Conservation (phyloP, 92 coral and sea anemone species). For the Virgularia gustaviana region DNA sequence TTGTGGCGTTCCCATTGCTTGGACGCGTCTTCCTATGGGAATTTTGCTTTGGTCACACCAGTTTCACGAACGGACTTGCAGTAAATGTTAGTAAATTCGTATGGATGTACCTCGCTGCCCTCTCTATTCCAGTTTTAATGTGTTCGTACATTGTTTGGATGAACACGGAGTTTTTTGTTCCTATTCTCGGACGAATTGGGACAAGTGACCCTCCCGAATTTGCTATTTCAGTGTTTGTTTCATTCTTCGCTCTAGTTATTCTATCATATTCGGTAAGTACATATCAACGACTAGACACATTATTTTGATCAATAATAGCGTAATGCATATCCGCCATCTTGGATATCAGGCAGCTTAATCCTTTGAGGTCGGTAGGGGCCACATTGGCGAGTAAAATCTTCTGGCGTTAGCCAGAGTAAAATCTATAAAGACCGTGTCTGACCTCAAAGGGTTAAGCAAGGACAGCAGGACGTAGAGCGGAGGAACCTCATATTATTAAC, state of each 20-base stretch:
- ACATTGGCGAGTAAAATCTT: too few species aligned
- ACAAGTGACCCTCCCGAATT: slow-evolving; percentile 72
- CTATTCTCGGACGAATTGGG: slow-evolving; percentile 87
- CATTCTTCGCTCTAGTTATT: slow-evolving; percentile 54
- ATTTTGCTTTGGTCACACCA: slow-evolving; percentile 42
- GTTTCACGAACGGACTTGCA: neutral
- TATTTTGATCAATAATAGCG: neutral
- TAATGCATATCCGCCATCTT: too few species aligned
- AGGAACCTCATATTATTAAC: too few species aligned
- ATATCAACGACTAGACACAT: neutral
- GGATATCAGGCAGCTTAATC: too few species aligned
- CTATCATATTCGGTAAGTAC: slow-evolving; percentile 83
- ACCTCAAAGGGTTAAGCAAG: too few species aligned
- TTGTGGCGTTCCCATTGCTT: slow-evolving; percentile 67
- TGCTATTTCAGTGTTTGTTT: slow-evolving; percentile 62
- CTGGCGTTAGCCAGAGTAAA: too few species aligned
- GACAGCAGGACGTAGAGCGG: too few species aligned
- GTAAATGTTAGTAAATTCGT: slow-evolving; percentile 43
- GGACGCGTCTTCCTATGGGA: slow-evolving; percentile 80
- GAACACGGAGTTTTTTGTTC: slow-evolving; percentile 66
- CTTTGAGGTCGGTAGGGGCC: too few species aligned
- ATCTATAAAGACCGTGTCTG: too few species aligned
- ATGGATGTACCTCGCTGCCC: slow-evolving; percentile 48
- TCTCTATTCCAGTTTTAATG: slow-evolving; percentile 57
- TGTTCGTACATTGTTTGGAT: slow-evolving; percentile 54